These are phyloP conservation scores for Notoglanidium macrostoma DNA, from an alignment of 2,797 vertebrate species.

Conservation along the genomic window DNA sequence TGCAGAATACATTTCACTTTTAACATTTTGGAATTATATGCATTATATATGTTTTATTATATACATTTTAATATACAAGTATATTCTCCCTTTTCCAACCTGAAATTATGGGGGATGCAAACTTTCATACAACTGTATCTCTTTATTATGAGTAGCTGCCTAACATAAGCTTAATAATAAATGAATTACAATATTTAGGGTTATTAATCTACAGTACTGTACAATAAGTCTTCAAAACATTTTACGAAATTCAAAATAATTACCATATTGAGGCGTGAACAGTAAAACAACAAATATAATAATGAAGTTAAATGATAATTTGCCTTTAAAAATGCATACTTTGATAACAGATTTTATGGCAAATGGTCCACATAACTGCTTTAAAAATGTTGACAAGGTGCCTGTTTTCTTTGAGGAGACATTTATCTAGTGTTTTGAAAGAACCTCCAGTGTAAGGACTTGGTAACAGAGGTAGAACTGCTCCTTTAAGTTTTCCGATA, in stretches of 20 bases:
- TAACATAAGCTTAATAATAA: background rate
- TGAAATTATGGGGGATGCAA: background rate
- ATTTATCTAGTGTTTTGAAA: background rate
- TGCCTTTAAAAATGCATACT: background rate
- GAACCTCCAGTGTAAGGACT: background rate
- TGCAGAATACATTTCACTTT: background rate
- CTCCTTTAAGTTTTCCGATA: background rate
- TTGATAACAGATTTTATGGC: background rate
- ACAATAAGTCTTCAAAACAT: background rate
- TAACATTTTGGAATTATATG: background rate
- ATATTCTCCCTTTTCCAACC: background rate
- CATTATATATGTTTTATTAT: too few species aligned
- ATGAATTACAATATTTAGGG: background rate
- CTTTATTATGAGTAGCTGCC: background rate
- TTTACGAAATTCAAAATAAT: background rate
- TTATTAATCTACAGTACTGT: background rate
- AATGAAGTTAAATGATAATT: background rate
- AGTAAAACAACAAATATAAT: background rate
- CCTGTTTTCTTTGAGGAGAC: background rate
- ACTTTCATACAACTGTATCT: background rate
- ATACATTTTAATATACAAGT: too few species aligned
- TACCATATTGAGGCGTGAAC: background rate
- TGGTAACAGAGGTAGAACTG: too few species aligned
- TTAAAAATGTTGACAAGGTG: background rate
- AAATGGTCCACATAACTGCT: background rate